Evolutionary conservation across 2,888 invertebrate genomes (phyloP).

Genomic region (Cartodere bifasciata): DNA sequence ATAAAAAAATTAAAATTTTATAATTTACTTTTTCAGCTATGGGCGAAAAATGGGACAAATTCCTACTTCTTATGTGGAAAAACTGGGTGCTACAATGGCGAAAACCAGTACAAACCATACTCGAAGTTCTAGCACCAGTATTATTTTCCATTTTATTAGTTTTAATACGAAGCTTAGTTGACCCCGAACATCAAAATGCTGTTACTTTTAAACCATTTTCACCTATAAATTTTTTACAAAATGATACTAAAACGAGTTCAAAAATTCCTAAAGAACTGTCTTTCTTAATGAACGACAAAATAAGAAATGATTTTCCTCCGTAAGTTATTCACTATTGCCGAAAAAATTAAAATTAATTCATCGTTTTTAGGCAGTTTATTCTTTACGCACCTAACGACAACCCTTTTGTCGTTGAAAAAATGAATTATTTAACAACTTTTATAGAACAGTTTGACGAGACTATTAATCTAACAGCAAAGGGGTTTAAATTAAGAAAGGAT

Average conservation of each 20-base stretch:
- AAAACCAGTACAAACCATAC: slow-evolving; percentile 6
- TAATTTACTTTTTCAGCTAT: too few species aligned
- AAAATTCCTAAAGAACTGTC: too few species aligned
- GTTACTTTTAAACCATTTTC: too few species aligned
- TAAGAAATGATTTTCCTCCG: too few species aligned
- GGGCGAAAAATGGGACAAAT: slow-evolving; percentile 8
- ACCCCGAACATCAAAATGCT: not conserved
- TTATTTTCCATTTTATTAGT: slow-evolving; percentile 5
- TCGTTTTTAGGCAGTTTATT: slow-evolving; percentile 2
- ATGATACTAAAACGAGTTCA: too few species aligned
- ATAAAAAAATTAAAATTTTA: too few species aligned
- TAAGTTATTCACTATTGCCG: too few species aligned
- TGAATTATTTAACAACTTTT: too few species aligned
- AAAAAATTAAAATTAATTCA: too few species aligned
- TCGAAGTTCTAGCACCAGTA: slow-evolving; percentile 8
- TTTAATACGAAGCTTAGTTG: slow-evolving; percentile 1
- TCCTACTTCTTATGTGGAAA: slow-evolving; percentile 10
- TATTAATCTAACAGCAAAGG: not conserved
- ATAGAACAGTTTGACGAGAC: too few species aligned
- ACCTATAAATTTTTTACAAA: too few species aligned
- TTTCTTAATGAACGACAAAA: too few species aligned
- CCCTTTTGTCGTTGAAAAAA: not conserved
- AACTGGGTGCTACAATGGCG: slow-evolving; percentile 9
- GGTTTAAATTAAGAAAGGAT: not conserved
- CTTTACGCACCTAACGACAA: slow-evolving; percentile 5